These are phyloP conservation scores for Rhingia campestris DNA, from an alignment of 2,888 invertebrate genomes.

Conservation along the genomic window DNA sequence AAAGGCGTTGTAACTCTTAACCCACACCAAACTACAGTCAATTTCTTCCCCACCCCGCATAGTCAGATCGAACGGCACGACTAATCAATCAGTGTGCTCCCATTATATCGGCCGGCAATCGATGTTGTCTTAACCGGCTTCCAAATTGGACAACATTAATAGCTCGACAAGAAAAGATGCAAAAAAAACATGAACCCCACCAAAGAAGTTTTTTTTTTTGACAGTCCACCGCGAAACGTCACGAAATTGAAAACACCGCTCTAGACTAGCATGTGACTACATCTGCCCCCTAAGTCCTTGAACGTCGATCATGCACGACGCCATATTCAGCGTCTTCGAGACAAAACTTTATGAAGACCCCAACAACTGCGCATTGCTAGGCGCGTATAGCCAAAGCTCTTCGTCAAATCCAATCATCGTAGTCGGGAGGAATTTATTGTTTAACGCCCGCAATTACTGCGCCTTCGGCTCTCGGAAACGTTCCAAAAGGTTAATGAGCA, in stretches of 20 bases:
- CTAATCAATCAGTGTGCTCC: conserved; percentile 46
- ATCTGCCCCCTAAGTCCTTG: conserved; percentile 23
- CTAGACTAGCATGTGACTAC: conserved; percentile 13
- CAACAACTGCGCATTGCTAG: conserved; percentile 28
- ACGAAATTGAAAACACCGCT: conserved; percentile 31
- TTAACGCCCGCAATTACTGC: conserved; percentile 42
- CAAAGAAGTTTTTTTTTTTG: conserved; percentile 46
- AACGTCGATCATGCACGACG: conserved; percentile 48
- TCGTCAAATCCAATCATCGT: not conserved
- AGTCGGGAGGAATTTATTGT: conserved; percentile 37
- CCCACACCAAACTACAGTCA: conserved; percentile 30
- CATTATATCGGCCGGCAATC: conserved; percentile 19
- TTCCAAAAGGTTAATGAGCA: conserved; percentile 68
- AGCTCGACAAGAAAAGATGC: conserved; percentile 1
- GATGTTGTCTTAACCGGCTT: conserved; percentile 48
- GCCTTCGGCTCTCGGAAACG: conserved; percentile 39
- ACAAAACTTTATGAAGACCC: not conserved
- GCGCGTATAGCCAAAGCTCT: conserved; percentile 26
- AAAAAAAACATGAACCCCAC: conserved; percentile 34
- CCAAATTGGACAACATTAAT: conserved; percentile 41
- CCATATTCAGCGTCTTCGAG: not conserved
- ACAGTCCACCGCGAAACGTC: conserved; percentile 36
- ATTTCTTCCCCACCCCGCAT: conserved; percentile 31
- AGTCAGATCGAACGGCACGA: conserved; percentile 37
- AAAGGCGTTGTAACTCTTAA: not conserved